These are phyloP conservation scores for Brachionus manjavacas DNA, from an alignment of 1,140 invertebrate genomes.

Conservation along the genomic window DNA sequence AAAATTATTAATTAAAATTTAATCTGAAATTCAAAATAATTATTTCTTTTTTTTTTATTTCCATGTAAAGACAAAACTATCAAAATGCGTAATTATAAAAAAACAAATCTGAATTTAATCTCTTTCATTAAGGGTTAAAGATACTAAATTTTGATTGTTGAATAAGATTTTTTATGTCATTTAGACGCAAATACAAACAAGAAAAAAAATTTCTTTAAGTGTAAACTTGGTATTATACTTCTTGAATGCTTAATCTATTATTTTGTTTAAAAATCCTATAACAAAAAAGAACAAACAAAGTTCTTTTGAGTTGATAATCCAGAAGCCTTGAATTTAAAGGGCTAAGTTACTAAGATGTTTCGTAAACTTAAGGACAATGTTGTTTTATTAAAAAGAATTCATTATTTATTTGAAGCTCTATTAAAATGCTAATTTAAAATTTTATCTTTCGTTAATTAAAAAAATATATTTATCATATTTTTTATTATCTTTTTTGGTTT, in stretches of 20 bases:
- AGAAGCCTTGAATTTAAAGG: neutral
- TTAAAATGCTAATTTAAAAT: neutral
- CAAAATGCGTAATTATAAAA: neutral
- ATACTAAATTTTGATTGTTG: neutral
- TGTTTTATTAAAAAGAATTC: neutral
- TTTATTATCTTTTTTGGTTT: too few relatives aligned
- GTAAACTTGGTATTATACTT: neutral
- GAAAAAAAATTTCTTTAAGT: neutral
- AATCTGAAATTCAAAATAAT: neutral
- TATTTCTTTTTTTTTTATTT: neutral
- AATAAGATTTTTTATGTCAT: conserved; percentile 1
- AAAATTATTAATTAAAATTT: neutral
- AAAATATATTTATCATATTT: too few relatives aligned
- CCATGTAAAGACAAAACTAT: neutral
- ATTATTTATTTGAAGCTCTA: neutral
- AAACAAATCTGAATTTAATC: neutral
- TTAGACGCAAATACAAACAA: neutral
- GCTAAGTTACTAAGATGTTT: neutral
- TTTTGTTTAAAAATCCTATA: neutral
- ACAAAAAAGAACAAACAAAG: neutral
- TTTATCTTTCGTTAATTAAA: too few relatives aligned
- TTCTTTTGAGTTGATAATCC: neutral
- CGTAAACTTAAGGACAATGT: neutral
- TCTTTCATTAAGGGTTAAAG: neutral
- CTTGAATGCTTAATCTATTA: neutral